Conservation (phyloP, 2,888 invertebrate genomes). For the Pterostichus madidus region DNA sequence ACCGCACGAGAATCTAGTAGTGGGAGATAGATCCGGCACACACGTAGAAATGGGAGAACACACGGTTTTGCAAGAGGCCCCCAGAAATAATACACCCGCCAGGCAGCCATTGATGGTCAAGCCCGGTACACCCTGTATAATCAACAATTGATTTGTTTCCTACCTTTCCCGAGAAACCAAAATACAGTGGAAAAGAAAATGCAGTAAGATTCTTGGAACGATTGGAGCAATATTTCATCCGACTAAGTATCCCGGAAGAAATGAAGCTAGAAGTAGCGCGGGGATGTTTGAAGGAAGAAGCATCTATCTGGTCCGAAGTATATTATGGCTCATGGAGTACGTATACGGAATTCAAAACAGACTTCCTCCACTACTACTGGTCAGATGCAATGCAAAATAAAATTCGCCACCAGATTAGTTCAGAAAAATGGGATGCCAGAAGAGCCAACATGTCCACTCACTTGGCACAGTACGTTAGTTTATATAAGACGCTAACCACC, state of each 20-base stretch:
- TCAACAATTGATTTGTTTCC: no score
- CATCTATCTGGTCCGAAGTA: neutral
- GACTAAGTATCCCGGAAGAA: neutral
- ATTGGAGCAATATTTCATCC: neutral
- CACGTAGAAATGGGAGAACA: no score
- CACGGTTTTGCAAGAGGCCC: no score
- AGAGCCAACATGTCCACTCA: neutral
- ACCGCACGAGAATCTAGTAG: no score
- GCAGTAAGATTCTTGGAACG: neutral
- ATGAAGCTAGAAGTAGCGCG: neutral
- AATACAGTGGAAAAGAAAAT: neutral
- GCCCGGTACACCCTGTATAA: neutral
- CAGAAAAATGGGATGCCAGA: neutral
- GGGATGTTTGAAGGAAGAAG: neutral
- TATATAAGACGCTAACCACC: neutral
- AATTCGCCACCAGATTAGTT: neutral
- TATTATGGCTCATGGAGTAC: neutral
- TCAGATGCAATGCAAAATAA: neutral
- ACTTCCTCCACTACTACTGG: constrained; percentile 1
- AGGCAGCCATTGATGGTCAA: neutral
- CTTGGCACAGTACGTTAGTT: neutral
- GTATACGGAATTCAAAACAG: neutral
- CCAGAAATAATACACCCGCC: neutral
- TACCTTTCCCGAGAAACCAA: no score
- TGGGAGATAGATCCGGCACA: no score